These are phyloP conservation scores for Oceanodroma leucorhoa DNA, from an alignment of 2,797 vertebrate species.

Conservation along the genomic window DNA sequence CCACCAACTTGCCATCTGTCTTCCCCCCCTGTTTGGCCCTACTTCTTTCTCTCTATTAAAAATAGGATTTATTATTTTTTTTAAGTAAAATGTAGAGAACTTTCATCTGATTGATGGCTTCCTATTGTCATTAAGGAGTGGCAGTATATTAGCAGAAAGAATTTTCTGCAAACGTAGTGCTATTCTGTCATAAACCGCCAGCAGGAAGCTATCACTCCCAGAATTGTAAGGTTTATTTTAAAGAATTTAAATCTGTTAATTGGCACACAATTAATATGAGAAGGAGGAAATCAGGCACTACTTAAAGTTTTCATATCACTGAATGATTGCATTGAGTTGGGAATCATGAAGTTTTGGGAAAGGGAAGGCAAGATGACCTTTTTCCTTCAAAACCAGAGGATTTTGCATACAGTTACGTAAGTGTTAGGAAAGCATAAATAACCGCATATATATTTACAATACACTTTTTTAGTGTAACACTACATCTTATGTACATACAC, in stretches of 20 bases:
- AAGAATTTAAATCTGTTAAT: constrained; percentile 48
- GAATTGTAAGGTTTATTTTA: constrained; percentile 22
- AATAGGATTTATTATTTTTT: background rate
- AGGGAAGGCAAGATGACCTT: background rate
- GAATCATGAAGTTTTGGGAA: background rate
- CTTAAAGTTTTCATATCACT: background rate
- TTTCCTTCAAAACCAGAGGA: background rate
- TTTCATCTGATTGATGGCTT: constrained; percentile 60
- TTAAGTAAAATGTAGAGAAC: constrained; percentile 28
- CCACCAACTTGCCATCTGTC: constrained; percentile 22
- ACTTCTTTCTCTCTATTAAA: constrained; percentile 52
- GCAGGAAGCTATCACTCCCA: constrained; percentile 44
- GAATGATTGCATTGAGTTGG: background rate
- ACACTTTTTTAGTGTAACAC: background rate
- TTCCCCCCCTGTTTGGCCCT: background rate
- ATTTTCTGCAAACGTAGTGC: constrained; percentile 7
- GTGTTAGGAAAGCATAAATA: background rate
- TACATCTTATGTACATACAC: background rate
- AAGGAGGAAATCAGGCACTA: background rate
- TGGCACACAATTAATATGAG: constrained; percentile 19
- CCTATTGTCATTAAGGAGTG: constrained; percentile 48
- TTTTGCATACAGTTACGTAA: background rate
- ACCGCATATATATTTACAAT: background rate
- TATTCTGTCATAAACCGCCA: constrained; percentile 35
- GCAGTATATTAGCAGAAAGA: constrained; percentile 34